Evolutionary conservation across 2,888 invertebrate species (phyloP).

Genomic region (Drosophila anomalata): DNA sequence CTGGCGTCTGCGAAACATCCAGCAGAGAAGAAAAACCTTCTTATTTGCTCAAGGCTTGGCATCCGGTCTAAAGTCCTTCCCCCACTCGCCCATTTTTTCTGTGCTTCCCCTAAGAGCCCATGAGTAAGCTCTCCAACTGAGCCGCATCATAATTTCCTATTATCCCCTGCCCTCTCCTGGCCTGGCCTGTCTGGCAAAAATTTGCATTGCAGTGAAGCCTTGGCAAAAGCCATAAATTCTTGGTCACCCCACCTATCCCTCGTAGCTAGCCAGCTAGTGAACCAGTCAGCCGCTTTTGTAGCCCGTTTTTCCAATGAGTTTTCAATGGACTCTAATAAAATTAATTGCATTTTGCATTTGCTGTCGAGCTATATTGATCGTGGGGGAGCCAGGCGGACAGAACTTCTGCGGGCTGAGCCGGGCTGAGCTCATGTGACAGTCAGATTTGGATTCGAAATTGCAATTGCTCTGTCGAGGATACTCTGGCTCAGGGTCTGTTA

Average conservation of each 20-base stretch:
- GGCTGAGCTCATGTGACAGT: conserved; percentile 38
- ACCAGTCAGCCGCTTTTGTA: neutral
- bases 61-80: conserved; percentile 35
- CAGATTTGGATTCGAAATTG: conserved; percentile 34
- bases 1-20: conserved; percentile 60
- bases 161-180: neutral
- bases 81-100: neutral
- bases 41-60: conserved; percentile 67
- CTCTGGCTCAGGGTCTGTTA: neutral
- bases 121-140: conserved; percentile 41
- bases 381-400: neutral
- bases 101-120: conserved; percentile 9
- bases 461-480: conserved; percentile 21
- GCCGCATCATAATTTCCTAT: conserved; percentile 55
- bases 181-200: conserved; percentile 38
- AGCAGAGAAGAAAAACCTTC: conserved; percentile 67
- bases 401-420: conserved; percentile 1
- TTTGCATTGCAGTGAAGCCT: conserved; percentile 55
- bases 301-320: conserved; percentile 43
- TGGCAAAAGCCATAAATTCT: conserved; percentile 45
- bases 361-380: conserved; percentile 37
- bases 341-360: conserved; percentile 53
- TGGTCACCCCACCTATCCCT: neutral
- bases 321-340: conserved; percentile 55
- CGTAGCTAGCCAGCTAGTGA: neutral